These are phyloP conservation scores for Axea sp. DNA, from an alignment of 2,888 invertebrate genomes.

Conservation along the genomic window DNA sequence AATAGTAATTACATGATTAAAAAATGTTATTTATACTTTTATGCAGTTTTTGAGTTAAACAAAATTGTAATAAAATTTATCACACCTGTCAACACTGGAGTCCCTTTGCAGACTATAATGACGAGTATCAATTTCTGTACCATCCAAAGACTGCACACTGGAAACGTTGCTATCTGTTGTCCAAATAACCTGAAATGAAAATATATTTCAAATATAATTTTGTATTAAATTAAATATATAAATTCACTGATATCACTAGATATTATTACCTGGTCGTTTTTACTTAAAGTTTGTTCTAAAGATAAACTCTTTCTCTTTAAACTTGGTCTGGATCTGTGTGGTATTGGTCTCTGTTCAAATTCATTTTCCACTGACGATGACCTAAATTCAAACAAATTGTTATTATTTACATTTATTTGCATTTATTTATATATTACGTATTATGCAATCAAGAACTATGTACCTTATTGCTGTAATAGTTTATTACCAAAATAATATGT, in stretches of 20 bases:
- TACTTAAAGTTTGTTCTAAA: constrained; percentile 84
- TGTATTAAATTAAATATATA: too few species aligned
- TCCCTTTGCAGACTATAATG: constrained; percentile 85
- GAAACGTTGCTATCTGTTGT: constrained; percentile 91
- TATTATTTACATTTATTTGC: too few species aligned
- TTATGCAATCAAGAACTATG: too few species aligned
- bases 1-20: too few species aligned
- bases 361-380: constrained; percentile 83
- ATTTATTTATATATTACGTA: background rate
- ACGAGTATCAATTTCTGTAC: constrained; percentile 81
- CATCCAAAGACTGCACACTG: constrained; percentile 89
- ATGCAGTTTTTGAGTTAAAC: too few species aligned
- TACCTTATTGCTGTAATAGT: too few species aligned
- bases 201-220: too few species aligned
- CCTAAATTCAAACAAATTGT: background rate
- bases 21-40: too few species aligned
- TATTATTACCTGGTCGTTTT: constrained; percentile 69
- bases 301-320: constrained; percentile 86
- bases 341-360: constrained; percentile 76
- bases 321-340: constrained; percentile 80
- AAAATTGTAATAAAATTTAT: too few species aligned
- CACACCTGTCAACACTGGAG: constrained; percentile 88
- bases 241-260: too few species aligned
- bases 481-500: too few species aligned
- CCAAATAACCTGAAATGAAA: constrained; percentile 85